Conservation (phyloP, 2,888 invertebrate species). For the Mystacides longicornis region DNA sequence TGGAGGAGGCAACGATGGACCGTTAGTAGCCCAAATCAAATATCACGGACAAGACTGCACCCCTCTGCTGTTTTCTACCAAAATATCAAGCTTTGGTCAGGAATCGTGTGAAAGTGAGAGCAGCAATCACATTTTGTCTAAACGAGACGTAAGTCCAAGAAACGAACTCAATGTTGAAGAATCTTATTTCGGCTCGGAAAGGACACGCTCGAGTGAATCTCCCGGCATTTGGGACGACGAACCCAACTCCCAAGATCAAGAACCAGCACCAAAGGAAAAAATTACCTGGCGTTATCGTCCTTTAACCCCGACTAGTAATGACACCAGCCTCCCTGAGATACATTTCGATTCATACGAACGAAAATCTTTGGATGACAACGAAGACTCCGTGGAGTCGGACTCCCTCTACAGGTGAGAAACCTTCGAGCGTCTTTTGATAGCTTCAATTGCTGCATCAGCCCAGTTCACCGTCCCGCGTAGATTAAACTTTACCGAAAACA, state of each 20-base stretch:
- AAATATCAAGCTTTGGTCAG: constrained; percentile 48
- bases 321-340: constrained; percentile 37
- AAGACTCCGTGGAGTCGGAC: constrained; percentile 37
- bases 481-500: neutral
- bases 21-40: constrained; percentile 40
- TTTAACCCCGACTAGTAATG: constrained; percentile 35
- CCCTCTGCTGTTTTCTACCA: constrained; percentile 45
- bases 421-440: neutral
- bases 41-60: constrained; percentile 41
- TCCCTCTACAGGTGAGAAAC: constrained; percentile 45
- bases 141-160: constrained; percentile 16
- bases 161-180: neutral
- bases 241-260: neutral
- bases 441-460: neutral
- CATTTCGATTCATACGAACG: constrained; percentile 50
- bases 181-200: neutral
- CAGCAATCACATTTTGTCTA: neutral
- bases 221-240: constrained; percentile 27
- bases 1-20: constrained; percentile 38
- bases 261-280: constrained; percentile 34
- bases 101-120: constrained; percentile 37
- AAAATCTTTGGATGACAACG: constrained; percentile 31
- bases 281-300: constrained; percentile 45
- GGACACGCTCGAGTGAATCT: constrained; percentile 4
- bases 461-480: neutral